phyloP scores from a whole-genome alignment of 2,797 vertebrate genomes.

The Sphenopsis melanotis region DNA sequence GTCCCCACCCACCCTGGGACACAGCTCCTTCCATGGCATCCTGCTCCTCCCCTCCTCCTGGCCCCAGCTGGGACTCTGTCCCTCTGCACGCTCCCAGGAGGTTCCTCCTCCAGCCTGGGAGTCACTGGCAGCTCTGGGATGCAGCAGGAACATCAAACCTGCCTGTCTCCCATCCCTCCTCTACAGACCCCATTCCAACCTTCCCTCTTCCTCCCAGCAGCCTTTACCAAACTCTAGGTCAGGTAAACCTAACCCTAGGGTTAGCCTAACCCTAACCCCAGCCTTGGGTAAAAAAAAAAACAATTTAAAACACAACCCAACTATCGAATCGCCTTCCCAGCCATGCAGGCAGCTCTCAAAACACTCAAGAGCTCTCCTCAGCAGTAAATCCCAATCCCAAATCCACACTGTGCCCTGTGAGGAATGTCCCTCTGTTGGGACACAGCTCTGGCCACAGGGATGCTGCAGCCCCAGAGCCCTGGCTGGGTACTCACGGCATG shows the following conservation, averaged over 20 bases:
- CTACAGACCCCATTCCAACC: accelerated
- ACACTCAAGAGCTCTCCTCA: background rate
- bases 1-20: accelerated
- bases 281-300: background rate
- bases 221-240: background rate
- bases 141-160: background rate
- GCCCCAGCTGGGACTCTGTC: background rate
- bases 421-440: background rate
- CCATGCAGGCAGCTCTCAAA: background rate
- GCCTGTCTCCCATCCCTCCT: background rate
- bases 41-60: background rate
- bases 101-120: background rate
- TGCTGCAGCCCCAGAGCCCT: background rate
- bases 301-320: accelerated
- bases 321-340: accelerated
- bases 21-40: accelerated
- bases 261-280: background rate
- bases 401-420: accelerated
- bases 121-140: background rate
- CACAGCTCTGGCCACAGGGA: no score
- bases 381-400: background rate
- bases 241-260: background rate
- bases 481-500: constrained; percentile 89
- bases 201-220: background rate
- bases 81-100: background rate